Percentiles rank a stretch among this genome's conserved stretches.
Evolutionary conservation across 2,113 vertebrate species (phyloP).

Genomic region (Trematocara zebra): DNA sequence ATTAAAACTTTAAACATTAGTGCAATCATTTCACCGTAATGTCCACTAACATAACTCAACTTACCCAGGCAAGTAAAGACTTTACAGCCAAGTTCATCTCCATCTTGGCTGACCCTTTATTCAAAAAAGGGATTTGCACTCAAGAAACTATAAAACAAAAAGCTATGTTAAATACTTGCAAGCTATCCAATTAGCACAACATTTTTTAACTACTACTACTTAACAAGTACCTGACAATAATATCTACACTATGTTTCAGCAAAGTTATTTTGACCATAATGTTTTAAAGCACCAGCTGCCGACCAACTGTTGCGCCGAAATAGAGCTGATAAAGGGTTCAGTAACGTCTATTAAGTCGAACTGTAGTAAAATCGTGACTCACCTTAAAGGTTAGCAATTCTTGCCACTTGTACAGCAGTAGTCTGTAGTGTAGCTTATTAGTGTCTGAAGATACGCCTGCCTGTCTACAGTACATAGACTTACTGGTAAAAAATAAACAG

Average conservation of each 20-base stretch:
- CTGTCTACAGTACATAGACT: neutral
- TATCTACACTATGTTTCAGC: neutral
- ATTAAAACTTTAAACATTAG: neutral
- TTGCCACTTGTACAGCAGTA: neutral
- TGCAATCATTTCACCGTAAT: neutral
- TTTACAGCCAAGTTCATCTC: constrained; percentile 24
- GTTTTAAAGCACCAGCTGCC: neutral
- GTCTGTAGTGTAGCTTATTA: fast-evolving
- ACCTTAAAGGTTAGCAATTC: neutral
- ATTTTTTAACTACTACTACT: neutral
- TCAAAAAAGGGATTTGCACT: constrained; percentile 1
- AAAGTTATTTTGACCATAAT: neutral
- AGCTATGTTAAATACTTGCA: neutral
- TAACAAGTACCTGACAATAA: neutral
- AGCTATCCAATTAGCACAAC: neutral
- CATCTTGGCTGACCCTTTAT: constrained; percentile 32
- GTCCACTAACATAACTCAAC: neutral
- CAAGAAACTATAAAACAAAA: neutral
- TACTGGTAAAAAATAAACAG: neutral
- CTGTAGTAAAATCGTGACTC: neutral
- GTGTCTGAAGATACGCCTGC: neutral
- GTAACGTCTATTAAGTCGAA: neutral
- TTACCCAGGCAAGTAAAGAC: constrained; percentile 60
- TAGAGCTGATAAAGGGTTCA: neutral
- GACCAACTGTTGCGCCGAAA: neutral